Evolutionary conservation across 2,888 invertebrate species (phyloP).

Genomic region (Heliconius sara): DNA sequence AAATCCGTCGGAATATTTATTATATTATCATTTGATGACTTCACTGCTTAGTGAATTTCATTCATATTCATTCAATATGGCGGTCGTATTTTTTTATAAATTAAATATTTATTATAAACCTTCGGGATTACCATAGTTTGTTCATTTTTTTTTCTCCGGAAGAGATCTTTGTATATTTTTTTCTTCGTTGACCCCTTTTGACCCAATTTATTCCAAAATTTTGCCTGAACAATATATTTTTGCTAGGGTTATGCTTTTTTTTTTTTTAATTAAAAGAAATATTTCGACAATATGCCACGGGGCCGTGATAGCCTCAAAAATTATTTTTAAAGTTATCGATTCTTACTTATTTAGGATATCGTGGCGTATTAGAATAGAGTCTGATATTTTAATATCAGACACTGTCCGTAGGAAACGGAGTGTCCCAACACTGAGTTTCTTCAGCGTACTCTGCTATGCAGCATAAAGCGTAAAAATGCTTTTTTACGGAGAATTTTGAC

Average conservation of each 20-base stretch:
- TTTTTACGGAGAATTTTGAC: background rate
- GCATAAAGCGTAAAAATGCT: background rate
- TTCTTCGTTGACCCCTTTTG: constrained; percentile 50
- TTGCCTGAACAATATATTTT: constrained; percentile 43
- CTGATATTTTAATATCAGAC: no score
- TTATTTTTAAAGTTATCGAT: no score
- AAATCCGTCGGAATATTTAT: background rate
- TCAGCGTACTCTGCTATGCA: no score
- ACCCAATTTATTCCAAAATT: constrained; percentile 62
- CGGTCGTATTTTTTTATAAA: constrained; percentile 10
- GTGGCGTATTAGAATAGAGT: no score
- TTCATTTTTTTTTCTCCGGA: constrained; percentile 47
- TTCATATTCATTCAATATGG: constrained; percentile 3
- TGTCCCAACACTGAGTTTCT: no score
- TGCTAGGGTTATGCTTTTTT: constrained; percentile 38
- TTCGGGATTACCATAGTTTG: constrained; percentile 16
- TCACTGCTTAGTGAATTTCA: background rate
- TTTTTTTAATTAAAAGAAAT: background rate
- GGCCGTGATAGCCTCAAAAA: no score
- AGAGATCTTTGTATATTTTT: constrained; percentile 42
- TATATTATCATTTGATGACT: background rate
- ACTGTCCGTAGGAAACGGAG: no score
- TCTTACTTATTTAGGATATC: no score
- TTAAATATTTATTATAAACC: constrained; percentile 9
- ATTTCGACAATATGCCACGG: no score